Conservation (phyloP, 2,797 vertebrate genomes). For the Takifugu rubripes region DNA sequence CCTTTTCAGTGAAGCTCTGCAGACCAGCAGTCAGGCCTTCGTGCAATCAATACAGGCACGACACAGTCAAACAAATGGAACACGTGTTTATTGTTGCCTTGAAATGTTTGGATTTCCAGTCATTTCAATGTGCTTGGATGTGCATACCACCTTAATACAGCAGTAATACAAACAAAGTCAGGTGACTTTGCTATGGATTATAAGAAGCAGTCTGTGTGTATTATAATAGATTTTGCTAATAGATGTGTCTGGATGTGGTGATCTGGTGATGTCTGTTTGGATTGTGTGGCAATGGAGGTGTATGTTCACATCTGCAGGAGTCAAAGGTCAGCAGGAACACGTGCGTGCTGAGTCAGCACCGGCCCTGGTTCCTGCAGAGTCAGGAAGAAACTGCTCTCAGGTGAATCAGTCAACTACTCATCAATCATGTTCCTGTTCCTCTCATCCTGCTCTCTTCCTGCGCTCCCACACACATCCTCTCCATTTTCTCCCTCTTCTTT, state of each 20-base stretch:
- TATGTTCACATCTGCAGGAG: too few species aligned
- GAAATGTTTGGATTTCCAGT: not conserved
- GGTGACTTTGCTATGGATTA: too few species aligned
- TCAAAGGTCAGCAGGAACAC: not conserved
- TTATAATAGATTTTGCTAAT: too few species aligned
- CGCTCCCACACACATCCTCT: slow-evolving; percentile 46
- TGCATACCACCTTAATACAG: not conserved
- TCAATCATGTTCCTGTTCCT: slow-evolving; percentile 35
- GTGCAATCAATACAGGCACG: not conserved
- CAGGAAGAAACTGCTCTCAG: slow-evolving; percentile 22
- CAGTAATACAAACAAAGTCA: not conserved
- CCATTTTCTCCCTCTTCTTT: slow-evolving; percentile 27
- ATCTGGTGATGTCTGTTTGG: too few species aligned
- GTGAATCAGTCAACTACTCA: slow-evolving; percentile 25
- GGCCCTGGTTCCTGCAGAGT: not conserved
- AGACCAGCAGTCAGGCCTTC: not conserved
- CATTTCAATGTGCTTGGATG: slow-evolving; percentile 10
- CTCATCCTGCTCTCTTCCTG: slow-evolving; percentile 35
- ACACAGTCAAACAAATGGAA: slow-evolving; percentile 11
- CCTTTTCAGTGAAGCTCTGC: not conserved
- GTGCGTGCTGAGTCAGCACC: slow-evolving; percentile 23
- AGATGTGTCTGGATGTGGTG: too few species aligned
- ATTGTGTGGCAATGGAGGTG: too few species aligned
- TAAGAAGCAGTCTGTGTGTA: too few species aligned
- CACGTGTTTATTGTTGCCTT: slow-evolving; percentile 17